These are phyloP conservation scores for Mylabris sibirica DNA, from an alignment of 2,888 invertebrate species.

Conservation along the genomic window DNA sequence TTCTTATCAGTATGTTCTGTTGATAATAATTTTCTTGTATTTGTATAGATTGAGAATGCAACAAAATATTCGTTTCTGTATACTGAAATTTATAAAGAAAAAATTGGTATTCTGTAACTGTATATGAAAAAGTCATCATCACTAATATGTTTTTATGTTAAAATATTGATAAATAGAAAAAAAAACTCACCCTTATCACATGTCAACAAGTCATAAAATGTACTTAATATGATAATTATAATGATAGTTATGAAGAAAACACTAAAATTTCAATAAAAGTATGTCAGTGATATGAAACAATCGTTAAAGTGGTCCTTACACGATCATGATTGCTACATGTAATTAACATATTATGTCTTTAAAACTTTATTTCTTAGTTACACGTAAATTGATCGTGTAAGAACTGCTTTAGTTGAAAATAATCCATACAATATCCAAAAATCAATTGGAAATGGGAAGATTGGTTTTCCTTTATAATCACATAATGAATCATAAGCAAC, in stretches of 20 bases:
- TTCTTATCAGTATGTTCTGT: neutral
- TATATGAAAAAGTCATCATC: too few relatives aligned
- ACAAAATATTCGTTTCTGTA: neutral
- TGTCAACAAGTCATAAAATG: neutral
- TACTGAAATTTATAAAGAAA: neutral
- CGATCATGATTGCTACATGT: too few relatives aligned
- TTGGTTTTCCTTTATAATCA: neutral
- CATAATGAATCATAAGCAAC: neutral
- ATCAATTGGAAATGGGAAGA: neutral
- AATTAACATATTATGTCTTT: too few relatives aligned
- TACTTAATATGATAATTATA: neutral
- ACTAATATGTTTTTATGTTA: too few relatives aligned
- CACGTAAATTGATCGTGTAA: neutral
- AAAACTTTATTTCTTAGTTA: too few relatives aligned
- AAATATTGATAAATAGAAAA: too few relatives aligned
- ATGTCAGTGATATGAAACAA: too few relatives aligned
- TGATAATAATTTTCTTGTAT: neutral
- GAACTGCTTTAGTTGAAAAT: neutral
- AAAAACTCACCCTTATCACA: neutral
- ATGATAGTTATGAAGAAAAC: neutral
- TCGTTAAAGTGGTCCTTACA: neutral
- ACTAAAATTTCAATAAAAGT: neutral
- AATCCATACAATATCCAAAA: slow-evolving; percentile 5
- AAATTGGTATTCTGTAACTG: too few relatives aligned
- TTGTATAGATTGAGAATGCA: neutral